Evolutionary conservation across 1,140 invertebrate species (phyloP).

Genomic region (Cecropterus lyciades): DNA sequence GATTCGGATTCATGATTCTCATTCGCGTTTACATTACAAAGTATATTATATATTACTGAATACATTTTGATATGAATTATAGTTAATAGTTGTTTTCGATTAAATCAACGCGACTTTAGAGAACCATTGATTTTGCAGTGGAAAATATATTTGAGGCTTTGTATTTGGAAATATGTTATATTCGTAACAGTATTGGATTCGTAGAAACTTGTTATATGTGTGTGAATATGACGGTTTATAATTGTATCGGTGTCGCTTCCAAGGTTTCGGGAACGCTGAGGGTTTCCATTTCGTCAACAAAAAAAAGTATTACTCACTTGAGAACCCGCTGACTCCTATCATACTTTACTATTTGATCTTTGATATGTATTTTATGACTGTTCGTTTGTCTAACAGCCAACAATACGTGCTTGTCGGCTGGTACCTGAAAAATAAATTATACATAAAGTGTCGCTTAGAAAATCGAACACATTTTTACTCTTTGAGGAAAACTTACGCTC

Average conservation of each 20-base stretch:
- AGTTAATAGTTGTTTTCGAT: too few species aligned
- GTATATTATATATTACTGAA: too few species aligned
- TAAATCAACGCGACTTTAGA: not conserved
- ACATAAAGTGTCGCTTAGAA: slow-evolving; percentile 23
- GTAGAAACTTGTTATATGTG: too few species aligned
- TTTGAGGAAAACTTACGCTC: too few species aligned
- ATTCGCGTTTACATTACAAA: too few species aligned
- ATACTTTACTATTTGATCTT: slow-evolving; percentile 91
- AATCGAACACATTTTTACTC: slow-evolving; percentile 7
- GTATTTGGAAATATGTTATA: not conserved
- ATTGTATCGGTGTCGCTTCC: too few species aligned
- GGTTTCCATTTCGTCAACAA: too few species aligned
- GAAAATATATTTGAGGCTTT: not conserved
- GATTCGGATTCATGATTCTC: too few species aligned
- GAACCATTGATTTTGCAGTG: not conserved
- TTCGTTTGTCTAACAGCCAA: slow-evolving; percentile 90
- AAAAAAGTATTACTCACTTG: slow-evolving; percentile 83
- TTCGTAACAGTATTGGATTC: slow-evolving; percentile 4
- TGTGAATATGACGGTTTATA: too few species aligned
- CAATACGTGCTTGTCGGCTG: slow-evolving; percentile 89
- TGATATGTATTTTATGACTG: slow-evolving; percentile 91
- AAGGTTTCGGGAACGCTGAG: too few species aligned
- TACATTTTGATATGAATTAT: too few species aligned
- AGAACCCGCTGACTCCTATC: slow-evolving; percentile 90
- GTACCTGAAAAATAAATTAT: slow-evolving; percentile 81